Conservation (phyloP, 2,888 invertebrate genomes). For the Glyphotaelius pellucidus region DNA sequence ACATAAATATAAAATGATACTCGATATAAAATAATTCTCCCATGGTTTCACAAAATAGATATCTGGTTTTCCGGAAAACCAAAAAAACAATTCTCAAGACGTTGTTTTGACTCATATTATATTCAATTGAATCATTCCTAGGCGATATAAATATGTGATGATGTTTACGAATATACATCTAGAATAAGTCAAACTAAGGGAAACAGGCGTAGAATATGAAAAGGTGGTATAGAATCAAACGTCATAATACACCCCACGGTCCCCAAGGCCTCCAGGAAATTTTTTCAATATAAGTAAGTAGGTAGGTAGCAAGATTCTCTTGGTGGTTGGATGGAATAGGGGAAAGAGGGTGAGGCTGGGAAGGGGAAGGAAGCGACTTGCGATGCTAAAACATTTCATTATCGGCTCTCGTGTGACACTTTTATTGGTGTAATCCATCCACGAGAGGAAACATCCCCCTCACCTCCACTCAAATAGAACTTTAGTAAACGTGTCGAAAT, state of each 20-base stretch:
- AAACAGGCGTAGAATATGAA: background rate
- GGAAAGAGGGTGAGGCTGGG: background rate
- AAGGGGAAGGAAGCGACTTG: slow-evolving; percentile 31
- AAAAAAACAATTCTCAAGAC: background rate
- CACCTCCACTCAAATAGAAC: slow-evolving; percentile 15
- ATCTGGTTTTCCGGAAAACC: background rate
- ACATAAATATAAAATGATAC: background rate
- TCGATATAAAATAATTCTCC: background rate
- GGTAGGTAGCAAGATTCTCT: background rate
- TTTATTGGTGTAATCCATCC: slow-evolving; percentile 65
- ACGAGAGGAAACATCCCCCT: slow-evolving; percentile 42
- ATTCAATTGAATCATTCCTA: background rate
- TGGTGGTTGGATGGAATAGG: background rate
- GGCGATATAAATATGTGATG: background rate
- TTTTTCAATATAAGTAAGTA: background rate
- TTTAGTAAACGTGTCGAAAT: slow-evolving; percentile 42
- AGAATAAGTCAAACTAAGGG: background rate
- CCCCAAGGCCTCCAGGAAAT: background rate
- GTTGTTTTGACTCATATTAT: background rate
- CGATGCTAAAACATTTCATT: slow-evolving; percentile 65
- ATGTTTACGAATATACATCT: background rate
- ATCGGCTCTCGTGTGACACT: slow-evolving; percentile 63
- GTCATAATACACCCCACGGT: background rate
- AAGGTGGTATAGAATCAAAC: background rate
- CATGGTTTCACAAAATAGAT: background rate